Base-by-base conservation (phyloP, 2,888 invertebrate genomes). In the Merodon equestris region DNA sequence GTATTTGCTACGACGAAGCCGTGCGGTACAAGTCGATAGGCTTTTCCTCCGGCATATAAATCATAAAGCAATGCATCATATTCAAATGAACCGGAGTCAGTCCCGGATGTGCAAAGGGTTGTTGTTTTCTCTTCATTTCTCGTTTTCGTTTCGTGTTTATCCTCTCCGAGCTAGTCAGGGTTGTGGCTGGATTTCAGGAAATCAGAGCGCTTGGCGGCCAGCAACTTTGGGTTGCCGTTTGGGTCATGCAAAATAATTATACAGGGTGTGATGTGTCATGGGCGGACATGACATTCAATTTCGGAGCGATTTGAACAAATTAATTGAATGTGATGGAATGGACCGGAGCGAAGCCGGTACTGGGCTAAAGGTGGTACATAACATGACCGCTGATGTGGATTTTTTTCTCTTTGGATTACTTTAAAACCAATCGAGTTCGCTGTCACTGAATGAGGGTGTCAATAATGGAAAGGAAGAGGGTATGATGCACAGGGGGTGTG, bases 31-130 rank as follows among this genome's bases (percentile, higher is more conserved):
- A 2, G 2, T 56, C 9, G 34, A 36, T 38, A 19, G 36, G 58
- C 27, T 51, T 51, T 45, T 48, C 40, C 61, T 36, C 61, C 53
- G 54, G 34, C 60, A 64, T 61, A 79, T 79, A 79, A 74, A 79
- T 79, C 79, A 79, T 74, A 79, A 79, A 63, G 68, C 79, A 70
- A 79, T 79, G 67, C 74, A 79, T 79, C 79, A 79, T 74, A 79
- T 79, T 79, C 74, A 79, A 79, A 79, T 79, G 74, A 74, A 74
- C 64, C 45, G 50, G 48, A 27, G 61, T 57, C 63, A 12, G 38
- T 40, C n/a, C 38, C 3, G 40, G 12, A 34, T 47, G 18, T 44
- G 15, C 51, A 15, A 17, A 17, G 36, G 45, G 10, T 18, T 60
- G 56, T 53, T 72, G 61, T 57, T 61, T 14, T 51, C 36, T 44